phyloP scores from a whole-genome alignment of 2,888 invertebrate species.

The Clepsis dumicolana region DNA sequence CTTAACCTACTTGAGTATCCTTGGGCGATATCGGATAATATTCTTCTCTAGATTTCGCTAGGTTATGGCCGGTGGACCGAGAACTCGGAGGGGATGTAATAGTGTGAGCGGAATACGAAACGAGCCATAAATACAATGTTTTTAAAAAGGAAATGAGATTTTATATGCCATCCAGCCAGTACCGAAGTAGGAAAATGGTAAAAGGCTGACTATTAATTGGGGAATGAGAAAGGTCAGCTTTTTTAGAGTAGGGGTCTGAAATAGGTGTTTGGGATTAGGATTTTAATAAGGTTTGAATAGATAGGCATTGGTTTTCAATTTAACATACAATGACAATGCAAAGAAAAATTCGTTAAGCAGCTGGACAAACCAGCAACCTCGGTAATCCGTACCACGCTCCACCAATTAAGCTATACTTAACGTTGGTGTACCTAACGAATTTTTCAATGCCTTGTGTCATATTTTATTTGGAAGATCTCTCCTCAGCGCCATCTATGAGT shows the following conservation, averaged over 20 bases:
- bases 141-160: not conserved
- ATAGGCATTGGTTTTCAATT: conserved; percentile 3
- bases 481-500: too few species aligned
- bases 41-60: conserved; percentile 29
- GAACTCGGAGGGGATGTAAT: conserved; percentile 22
- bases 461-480: too few species aligned
- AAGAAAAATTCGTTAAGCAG: too few species aligned
- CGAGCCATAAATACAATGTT: not conserved
- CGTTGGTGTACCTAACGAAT: too few species aligned
- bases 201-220: not conserved
- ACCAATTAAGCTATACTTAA: too few species aligned
- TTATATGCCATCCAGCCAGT: not conserved
- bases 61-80: conserved; percentile 10
- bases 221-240: not conserved
- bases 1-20: conserved; percentile 40
- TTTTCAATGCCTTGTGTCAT: too few species aligned
- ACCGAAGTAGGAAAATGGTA: not conserved
- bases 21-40: conserved; percentile 34
- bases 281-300: not conserved
- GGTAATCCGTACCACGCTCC: too few species aligned
- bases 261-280: not conserved
- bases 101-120: conserved; percentile 4
- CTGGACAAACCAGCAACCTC: too few species aligned
- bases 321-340: too few species aligned
- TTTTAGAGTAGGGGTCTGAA: not conserved